Evolutionary conservation across 2,113 vertebrate genomes (phyloP), one percentile per base, ranked within the genome.

Genomic region (Cacatua alba): DNA sequence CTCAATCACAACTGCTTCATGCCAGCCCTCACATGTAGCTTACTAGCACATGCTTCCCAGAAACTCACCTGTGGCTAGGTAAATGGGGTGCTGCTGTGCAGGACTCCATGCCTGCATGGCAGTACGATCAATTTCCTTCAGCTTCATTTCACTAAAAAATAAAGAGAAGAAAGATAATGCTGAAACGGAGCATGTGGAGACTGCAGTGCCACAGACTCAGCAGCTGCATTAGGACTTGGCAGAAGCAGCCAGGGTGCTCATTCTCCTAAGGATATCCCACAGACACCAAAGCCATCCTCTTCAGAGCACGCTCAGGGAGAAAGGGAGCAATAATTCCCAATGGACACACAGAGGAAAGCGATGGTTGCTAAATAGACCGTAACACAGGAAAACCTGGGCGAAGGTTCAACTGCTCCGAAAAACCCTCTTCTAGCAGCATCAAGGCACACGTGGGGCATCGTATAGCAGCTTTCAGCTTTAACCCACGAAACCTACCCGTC

Each of bases 21-120:
- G 7, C 29, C 43, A 81, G 39, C 17, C 41, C 29, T 3, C 0
- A 2, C 17, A 39, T 0, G 4, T 15, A 77, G 48, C 15, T 53
- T 29, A 43, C n/a, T 18, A 15, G 33, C 9, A 23, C 3, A 0
- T 0, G 3, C 15, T 75, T 49, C 35, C 80, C 49, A 20, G 59
- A 57, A 85, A 92, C 98, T 86, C 97, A 99, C 99, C 99, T 97
- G 99, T 98, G 46, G 99, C 99, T 72, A 99, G 96, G 94, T 99
- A 99, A 96, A 99, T 98, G 29, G 99, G 99, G 88, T 99, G 99
- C 87, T 99, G 99, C 94, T 99, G 98, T 13, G 98, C 98, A 90
- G 99, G 99, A 94, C 99, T 99, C 99, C 99, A 99, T 53, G 99
- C 98, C 98, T 99, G 99, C 97, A 99, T 99, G 69, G 99, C 99